Conservation (phyloP, 2,113 vertebrate genomes). For the Nothoprocta pentlandii region DNA sequence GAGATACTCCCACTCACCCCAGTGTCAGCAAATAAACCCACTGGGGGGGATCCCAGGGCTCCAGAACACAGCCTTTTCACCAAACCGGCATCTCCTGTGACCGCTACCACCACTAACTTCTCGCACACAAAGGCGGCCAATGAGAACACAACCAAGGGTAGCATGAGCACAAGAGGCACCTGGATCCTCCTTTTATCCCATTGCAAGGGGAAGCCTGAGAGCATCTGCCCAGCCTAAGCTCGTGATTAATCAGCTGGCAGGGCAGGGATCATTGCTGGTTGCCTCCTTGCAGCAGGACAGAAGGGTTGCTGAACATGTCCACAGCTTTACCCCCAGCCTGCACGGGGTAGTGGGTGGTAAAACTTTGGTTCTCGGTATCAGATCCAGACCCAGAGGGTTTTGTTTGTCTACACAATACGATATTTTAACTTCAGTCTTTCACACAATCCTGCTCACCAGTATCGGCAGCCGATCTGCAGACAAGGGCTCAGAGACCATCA, state of each 20-base stretch:
- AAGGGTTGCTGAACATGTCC: not conserved
- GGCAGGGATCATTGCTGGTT: not conserved
- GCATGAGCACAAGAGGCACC: not conserved
- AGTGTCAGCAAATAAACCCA: rapidly evolving
- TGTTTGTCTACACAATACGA: not conserved
- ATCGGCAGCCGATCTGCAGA: not conserved
- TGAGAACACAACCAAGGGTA: not conserved
- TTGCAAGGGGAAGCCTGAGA: too few relatives aligned
- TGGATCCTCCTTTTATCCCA: not conserved
- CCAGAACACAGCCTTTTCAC: rapidly evolving
- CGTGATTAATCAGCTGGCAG: rapidly evolving
- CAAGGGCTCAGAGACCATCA: not conserved
- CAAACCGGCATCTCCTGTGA: not conserved
- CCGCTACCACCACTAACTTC: not conserved
- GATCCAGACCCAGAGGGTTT: not conserved
- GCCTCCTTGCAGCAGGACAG: not conserved
- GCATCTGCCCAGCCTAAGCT: too few relatives aligned
- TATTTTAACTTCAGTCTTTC: not conserved
- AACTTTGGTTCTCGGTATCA: not conserved
- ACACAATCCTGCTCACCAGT: not conserved
- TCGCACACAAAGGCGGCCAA: not conserved
- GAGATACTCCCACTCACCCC: not conserved
- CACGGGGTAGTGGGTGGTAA: not conserved
- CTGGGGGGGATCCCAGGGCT: rapidly evolving
- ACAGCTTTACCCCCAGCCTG: rapidly evolving